Evolutionary conservation across 2,888 invertebrate genomes (phyloP), one percentile per base, ranked within the genome.

Genomic region (Deilephila porcellus): DNA sequence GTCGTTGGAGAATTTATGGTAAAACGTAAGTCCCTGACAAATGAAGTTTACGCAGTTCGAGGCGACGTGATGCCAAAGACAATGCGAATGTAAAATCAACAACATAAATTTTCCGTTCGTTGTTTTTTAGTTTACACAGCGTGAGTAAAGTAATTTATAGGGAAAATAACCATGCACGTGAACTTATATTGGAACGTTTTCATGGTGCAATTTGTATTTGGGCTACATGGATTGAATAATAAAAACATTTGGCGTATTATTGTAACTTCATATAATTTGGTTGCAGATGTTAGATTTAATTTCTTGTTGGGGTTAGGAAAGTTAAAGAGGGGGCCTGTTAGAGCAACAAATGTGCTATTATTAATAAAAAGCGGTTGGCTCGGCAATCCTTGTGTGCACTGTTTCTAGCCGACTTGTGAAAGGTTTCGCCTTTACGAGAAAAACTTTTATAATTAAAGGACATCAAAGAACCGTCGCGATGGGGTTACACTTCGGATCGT

Each of bases 381-480:
- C 73, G 62, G 37, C 34, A 77, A 82, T 72, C 64, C 60, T 79
- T 76, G 80, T 78, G 79, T 83, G 80, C 81, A 84, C 77, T 86
- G 83, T 84, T 86, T 82, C 82, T 80, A 79, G 81, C 77, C 77
- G 83, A 85, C 82, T 85, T 85, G 79, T 78, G 78, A 86, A 91
- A 90, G 89, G 88, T 88, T 67, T 89, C 84, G 86, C 86, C 86
- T 89, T 91, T 89, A 90, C 88, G 89, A 87, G 89, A 90, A 90
- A 92, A 93, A 93, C 89, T 93, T 93, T 93, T 91, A 92, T 93
- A 93, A 93, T 93, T 93, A 93, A 93, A 91, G 88, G 93, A 92
- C 91, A 93, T 94, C 94, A 94, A 94, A 93, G 93, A 88, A 89
- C 86, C 86, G 84, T 86, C 80, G 87, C 90, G 91, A 91, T 91